A percentile compares a stretch with the other conserved stretches of the same genome.
Conservation (phyloP, 2,888 invertebrate species). For the Dorcus hopei region DNA sequence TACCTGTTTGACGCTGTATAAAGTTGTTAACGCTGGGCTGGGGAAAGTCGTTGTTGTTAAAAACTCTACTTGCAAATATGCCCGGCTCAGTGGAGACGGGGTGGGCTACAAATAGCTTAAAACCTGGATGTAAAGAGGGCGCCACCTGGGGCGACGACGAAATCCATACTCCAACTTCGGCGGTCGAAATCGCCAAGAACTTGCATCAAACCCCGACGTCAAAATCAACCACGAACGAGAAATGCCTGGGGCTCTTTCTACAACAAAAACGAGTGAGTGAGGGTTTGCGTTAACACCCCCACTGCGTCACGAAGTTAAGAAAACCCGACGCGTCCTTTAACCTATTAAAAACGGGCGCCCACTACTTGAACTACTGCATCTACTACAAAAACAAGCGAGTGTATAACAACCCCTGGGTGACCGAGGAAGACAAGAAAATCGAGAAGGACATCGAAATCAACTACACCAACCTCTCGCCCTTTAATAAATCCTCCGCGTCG, state of each 20-base stretch:
- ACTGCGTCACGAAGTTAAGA: neutral
- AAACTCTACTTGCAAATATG: no score
- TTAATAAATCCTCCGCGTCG: constrained; percentile 60
- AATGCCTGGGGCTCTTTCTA: neutral
- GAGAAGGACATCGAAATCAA: constrained; percentile 16
- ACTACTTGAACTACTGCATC: constrained; percentile 71
- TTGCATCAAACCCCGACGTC: neutral
- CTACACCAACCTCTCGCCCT: constrained; percentile 43
- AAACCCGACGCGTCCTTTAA: constrained; percentile 31
- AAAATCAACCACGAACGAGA: neutral
- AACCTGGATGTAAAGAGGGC: no score
- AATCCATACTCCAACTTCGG: neutral
- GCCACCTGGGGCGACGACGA: neutral
- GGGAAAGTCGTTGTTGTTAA: no score
- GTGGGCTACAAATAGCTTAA: no score
- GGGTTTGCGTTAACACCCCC: neutral
- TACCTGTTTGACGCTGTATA: no score
- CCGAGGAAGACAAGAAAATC: constrained; percentile 54
- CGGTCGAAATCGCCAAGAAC: neutral
- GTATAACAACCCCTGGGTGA: neutral
- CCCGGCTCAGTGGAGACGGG: no score
- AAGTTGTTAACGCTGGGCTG: no score
- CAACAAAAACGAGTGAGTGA: neutral
- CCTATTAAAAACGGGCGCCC: constrained; percentile 69
- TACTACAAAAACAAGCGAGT: neutral